Evolutionary conservation across 2,888 invertebrate species (phyloP).

Genomic region (Litoditis marina): DNA sequence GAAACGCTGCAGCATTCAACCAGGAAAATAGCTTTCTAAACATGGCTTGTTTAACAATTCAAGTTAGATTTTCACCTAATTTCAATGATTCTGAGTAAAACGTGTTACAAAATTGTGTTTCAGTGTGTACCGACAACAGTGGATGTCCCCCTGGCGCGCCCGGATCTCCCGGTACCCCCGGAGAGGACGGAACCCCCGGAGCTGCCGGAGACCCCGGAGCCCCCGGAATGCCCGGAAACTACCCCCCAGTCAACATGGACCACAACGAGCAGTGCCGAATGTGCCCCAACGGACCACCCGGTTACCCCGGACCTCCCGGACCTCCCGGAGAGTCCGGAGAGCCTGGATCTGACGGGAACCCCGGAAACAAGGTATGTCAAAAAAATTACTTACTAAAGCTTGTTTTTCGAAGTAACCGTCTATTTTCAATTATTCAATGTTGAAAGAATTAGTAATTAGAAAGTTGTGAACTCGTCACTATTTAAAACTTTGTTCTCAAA

Average conservation of each 20-base stretch:
- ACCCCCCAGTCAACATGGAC: constrained; percentile 44
- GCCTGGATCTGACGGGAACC: constrained; percentile 40
- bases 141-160: constrained; percentile 37
- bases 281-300: constrained; percentile 46
- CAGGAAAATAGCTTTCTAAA: neutral
- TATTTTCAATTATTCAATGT: constrained; percentile 12
- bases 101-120: too few relatives aligned
- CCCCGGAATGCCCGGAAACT: constrained; percentile 44
- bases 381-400: constrained; percentile 21
- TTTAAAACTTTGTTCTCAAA: too few relatives aligned
- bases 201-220: constrained; percentile 32
- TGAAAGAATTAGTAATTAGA: too few relatives aligned
- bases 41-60: neutral
- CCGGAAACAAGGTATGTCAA: constrained; percentile 37
- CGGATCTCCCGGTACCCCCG: constrained; percentile 34
- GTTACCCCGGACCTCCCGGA: constrained; percentile 43
- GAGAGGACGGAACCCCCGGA: constrained; percentile 38
- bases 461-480: too few relatives aligned
- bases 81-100: too few relatives aligned
- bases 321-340: constrained; percentile 40
- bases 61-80: too few relatives aligned
- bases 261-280: constrained; percentile 43
- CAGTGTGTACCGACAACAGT: constrained; percentile 36
- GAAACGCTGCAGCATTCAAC: neutral
- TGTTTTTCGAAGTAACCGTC: neutral